Base-by-base conservation (phyloP, 2,888 invertebrate species). In the Ectemnius continuus region DNA sequence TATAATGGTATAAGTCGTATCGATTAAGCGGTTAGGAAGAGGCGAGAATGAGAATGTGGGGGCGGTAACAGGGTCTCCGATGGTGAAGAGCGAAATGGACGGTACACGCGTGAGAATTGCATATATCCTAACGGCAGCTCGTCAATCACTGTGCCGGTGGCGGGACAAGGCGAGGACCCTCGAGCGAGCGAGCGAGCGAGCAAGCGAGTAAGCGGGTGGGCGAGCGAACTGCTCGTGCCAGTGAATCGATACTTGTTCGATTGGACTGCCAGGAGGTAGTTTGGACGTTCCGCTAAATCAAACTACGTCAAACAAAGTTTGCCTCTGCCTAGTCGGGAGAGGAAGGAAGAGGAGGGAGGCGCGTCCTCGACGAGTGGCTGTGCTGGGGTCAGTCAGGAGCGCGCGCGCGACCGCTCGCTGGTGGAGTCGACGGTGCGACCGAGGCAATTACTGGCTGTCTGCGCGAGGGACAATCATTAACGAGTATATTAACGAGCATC, bases 261-360 rank as follows among this genome's bases (percentile, higher is more conserved):
- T 81, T 79, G 60, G 66, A 47, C 57, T 56, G 58, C 70, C 66
- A 65, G 20, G 64, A 52, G 61, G 64, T 58, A 81, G 66, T 68
- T 6, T 68, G 75, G 82, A 74, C 68, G 72, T 72, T 77, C 79
- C 73, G 76, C 79, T 85, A 82, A 83, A 85, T 85, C 85, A 83
- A 85, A 83, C 83, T 80, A 73, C 79, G 78, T 61, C 77, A 61
- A 78, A 78, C 83, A 83, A 85, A 85, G 85, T 85, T 85, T 73
- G 74, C 62, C 76, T 75, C 81, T 81, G 80, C 84, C 28, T 6
- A 36, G 36, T 36, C 36, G 36, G 8, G 36, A 11, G 36, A 36
- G 36, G 36, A 36, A 36, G 36, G 36, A 36, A 36, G 36, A 36
- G 8, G 36, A 36, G 36, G 1, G 11, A 11, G 6, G 36, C 2